Evolutionary conservation across 2,888 invertebrate genomes (phyloP).

Genomic region (Gortyna flavago): DNA sequence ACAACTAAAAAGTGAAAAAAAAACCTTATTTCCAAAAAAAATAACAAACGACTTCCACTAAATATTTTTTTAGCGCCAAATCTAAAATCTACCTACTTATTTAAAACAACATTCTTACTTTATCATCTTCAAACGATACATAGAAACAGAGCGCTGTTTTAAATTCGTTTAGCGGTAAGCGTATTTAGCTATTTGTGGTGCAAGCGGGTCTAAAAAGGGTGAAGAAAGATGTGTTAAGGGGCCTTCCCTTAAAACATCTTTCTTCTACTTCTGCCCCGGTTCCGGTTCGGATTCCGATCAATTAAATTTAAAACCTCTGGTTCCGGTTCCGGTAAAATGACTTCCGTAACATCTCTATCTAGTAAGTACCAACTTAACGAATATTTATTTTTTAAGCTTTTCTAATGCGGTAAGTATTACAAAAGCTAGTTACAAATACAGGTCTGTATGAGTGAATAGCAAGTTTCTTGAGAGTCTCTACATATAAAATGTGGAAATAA

Average conservation of each 20-base stretch:
- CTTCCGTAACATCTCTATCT: too few relatives aligned
- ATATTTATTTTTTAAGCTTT: neutral
- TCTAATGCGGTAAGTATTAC: neutral
- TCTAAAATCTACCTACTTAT: too few relatives aligned
- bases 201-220: too few relatives aligned
- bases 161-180: neutral
- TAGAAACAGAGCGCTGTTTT: neutral
- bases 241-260: too few relatives aligned
- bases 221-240: too few relatives aligned
- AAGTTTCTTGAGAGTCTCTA: neutral
- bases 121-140: neutral
- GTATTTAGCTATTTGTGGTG: neutral
- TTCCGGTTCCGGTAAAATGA: too few relatives aligned
- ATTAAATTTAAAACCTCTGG: too few relatives aligned
- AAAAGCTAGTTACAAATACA: neutral
- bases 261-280: too few relatives aligned
- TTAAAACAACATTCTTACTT: neutral
- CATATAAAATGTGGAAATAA: conserved; percentile 27
- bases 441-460: neutral
- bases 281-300: too few relatives aligned
- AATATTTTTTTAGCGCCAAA: neutral
- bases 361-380: neutral
- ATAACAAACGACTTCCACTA: too few relatives aligned
- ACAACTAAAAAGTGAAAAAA: too few relatives aligned
- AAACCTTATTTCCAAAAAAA: too few relatives aligned